A percentile compares a stretch with the other conserved stretches of the same genome.
phyloP scores from a whole-genome alignment of 2,888 invertebrate genomes.

The Auanema freiburgensis region DNA sequence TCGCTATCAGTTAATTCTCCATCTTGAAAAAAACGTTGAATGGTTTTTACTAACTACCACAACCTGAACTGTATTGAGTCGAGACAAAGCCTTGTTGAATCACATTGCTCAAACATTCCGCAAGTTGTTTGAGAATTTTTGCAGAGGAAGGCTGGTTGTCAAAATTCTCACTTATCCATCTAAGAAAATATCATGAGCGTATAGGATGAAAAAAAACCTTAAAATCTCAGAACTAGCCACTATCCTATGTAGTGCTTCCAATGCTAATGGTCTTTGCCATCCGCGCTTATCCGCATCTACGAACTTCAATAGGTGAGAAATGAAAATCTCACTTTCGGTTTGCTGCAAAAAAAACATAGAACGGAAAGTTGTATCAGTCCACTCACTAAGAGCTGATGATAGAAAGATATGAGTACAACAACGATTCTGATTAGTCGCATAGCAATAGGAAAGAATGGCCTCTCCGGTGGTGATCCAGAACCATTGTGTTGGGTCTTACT shows the following conservation, averaged over 20 bases:
- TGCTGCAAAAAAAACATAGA: neutral
- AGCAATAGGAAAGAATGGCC: slow-evolving; percentile 94
- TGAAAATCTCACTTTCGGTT: slow-evolving; percentile 97
- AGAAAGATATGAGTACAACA: slow-evolving; percentile 84
- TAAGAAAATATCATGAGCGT: slow-evolving; percentile 32
- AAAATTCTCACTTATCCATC: slow-evolving; percentile 88
- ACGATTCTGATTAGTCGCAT: slow-evolving; percentile 90
- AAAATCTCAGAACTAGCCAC: slow-evolving; percentile 45
- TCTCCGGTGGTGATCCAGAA: slow-evolving; percentile 71
- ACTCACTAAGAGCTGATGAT: slow-evolving; percentile 52
- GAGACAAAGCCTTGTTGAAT: slow-evolving; percentile 77
- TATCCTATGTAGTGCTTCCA: slow-evolving; percentile 94
- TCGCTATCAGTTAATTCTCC: slow-evolving; percentile 36
- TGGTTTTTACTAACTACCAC: slow-evolving; percentile 7
- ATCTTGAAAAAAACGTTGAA: too few species aligned
- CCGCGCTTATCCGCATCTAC: slow-evolving; percentile 91
- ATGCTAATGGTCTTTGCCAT: slow-evolving; percentile 91
- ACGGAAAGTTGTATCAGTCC: too few species aligned
- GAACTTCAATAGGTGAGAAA: slow-evolving; percentile 93
- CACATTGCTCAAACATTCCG: slow-evolving; percentile 87
- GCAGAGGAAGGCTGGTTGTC: slow-evolving; percentile 80
- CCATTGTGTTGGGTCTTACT: neutral
- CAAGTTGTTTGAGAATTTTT: slow-evolving; percentile 82
- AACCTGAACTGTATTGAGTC: slow-evolving; percentile 33
- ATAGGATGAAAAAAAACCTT: slow-evolving; percentile 23